phyloP scores from a whole-genome alignment of 2,888 invertebrate genomes.

The Metallyticus violacea region DNA sequence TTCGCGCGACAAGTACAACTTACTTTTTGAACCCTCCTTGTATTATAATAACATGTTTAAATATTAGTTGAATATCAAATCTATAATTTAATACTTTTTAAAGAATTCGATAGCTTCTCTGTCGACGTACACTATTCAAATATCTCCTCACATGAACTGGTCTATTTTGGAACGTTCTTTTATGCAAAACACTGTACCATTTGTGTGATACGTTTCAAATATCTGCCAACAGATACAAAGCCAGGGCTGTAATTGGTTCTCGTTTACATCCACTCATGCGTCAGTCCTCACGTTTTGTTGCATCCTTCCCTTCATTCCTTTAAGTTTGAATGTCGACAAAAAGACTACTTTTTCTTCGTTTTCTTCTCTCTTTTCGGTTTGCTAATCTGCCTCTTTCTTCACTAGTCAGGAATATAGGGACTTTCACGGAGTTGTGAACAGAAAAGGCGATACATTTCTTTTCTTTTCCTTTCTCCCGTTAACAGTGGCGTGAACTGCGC shows the following conservation, averaged over 20 bases:
- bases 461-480: neutral
- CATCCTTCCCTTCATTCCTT: neutral
- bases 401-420: neutral
- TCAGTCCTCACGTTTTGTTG: neutral
- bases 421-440: neutral
- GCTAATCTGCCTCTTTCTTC: neutral
- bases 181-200: neutral
- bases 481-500: neutral
- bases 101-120: no score
- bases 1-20: no score
- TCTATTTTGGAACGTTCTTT: no score
- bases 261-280: neutral
- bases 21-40: no score
- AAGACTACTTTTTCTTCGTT: neutral
- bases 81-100: no score
- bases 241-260: neutral
- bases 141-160: neutral
- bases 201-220: neutral
- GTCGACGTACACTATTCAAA: neutral
- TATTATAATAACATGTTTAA: no score
- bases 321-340: neutral
- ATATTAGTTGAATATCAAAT: no score
- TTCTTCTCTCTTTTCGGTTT: neutral
- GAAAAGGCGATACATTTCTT: neutral
- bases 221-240: neutral